Percentiles rank a stretch among this genome's conserved stretches.
These are phyloP conservation scores for Leuciscus waleckii DNA, from an alignment of 2,797 vertebrate genomes.

Conservation along the genomic window DNA sequence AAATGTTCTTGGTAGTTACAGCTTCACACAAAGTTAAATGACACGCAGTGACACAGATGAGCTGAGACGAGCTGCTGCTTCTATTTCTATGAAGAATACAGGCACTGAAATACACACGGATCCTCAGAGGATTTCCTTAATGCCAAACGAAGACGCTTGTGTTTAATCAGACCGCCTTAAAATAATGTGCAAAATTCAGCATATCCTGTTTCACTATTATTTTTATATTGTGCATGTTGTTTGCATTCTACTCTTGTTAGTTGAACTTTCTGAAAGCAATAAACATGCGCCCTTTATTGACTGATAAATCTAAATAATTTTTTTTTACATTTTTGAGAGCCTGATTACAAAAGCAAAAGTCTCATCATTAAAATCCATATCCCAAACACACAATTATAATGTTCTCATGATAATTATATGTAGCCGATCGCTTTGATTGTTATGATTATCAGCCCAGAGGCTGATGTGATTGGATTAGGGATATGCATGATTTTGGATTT, in stretches of 20 bases:
- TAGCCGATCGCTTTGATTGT: too few relatives aligned
- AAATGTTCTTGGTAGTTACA: conserved; percentile 20
- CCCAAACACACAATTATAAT: too few relatives aligned
- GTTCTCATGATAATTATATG: too few relatives aligned
- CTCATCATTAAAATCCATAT: too few relatives aligned
- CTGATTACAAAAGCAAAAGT: too few relatives aligned
- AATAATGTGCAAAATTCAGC: neutral
- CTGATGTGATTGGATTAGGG: neutral
- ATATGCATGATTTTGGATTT: neutral
- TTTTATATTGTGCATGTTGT: neutral
- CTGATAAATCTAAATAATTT: too few relatives aligned
- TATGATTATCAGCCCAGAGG: neutral
- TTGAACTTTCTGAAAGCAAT: neutral
- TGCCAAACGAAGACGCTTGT: neutral
- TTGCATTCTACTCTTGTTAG: neutral
- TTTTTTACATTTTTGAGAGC: too few relatives aligned
- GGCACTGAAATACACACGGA: conserved; percentile 40
- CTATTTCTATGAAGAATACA: conserved; percentile 18
- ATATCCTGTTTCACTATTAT: neutral
- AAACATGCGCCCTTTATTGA: neutral
- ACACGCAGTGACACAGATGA: conserved; percentile 20
- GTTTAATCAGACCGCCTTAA: neutral
- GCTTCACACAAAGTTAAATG: conserved; percentile 15
- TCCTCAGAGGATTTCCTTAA: neutral
- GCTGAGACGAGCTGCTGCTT: conserved; percentile 47